Conservation (phyloP, 2,797 vertebrate genomes). For the Gymnopithys bicolor region DNA sequence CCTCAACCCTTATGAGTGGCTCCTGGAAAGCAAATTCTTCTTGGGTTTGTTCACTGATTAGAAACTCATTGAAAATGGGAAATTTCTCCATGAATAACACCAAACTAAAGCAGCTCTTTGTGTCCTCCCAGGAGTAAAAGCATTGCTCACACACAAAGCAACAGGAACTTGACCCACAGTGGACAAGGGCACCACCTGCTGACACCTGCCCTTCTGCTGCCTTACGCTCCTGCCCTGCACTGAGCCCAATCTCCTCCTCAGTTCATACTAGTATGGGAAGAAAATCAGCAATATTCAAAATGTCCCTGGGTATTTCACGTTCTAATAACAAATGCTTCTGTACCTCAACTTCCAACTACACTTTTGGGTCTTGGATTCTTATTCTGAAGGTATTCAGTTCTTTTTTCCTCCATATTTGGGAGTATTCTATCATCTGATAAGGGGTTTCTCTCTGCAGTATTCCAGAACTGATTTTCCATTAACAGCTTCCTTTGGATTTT, state of each 20-base stretch:
- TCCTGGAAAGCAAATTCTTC: not conserved
- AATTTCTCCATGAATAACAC: not conserved
- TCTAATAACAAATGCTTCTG: not conserved
- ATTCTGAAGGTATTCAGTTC: not conserved
- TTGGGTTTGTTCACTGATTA: not conserved
- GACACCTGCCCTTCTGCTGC: not conserved
- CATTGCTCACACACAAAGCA: not conserved
- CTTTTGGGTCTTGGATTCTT: not conserved
- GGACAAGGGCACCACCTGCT: constrained; percentile 30
- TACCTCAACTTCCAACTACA: not conserved
- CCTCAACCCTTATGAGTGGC: not conserved
- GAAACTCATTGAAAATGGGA: not conserved
- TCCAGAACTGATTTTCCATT: not conserved
- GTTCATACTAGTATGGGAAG: fast-evolving
- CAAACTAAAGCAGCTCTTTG: not conserved
- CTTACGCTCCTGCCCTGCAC: not conserved
- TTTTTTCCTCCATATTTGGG: not conserved
- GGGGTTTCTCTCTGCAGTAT: not conserved
- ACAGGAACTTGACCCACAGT: not conserved
- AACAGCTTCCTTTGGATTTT: not conserved
- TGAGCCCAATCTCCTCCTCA: not conserved
- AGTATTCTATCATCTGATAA: not conserved
- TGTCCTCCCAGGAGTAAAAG: not conserved
- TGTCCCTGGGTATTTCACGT: not conserved
- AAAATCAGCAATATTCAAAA: not conserved